Evolutionary conservation across 2,113 vertebrate genomes (phyloP).

Genomic region (Antechinus flavipes): DNA sequence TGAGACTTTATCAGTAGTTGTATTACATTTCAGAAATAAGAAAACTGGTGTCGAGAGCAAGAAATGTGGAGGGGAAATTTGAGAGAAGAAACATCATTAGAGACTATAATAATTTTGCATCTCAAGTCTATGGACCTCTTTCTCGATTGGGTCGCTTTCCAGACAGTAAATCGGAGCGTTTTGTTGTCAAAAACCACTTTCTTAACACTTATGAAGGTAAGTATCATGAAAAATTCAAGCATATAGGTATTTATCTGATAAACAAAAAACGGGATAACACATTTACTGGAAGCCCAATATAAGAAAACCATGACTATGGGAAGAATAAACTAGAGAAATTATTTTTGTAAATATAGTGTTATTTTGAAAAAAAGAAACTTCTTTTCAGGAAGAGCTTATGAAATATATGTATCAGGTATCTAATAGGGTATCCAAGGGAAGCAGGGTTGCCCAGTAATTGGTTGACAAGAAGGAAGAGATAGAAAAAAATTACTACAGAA

Average conservation of each 20-base stretch:
- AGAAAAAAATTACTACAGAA: too few relatives aligned
- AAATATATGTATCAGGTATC: background rate
- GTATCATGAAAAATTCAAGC: conserved; percentile 36
- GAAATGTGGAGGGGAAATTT: conserved; percentile 86
- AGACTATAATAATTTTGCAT: conserved; percentile 85
- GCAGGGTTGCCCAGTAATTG: too few relatives aligned
- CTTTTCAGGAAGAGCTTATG: background rate
- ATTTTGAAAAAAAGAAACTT: background rate
- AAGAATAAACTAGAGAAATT: background rate
- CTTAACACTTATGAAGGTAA: conserved; percentile 92
- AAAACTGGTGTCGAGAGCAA: conserved; percentile 87
- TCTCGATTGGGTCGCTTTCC: conserved; percentile 82
- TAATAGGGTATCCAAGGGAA: background rate
- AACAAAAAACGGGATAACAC: background rate
- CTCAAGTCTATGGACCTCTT: conserved; percentile 84
- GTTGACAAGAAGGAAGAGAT: too few relatives aligned
- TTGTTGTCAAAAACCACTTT: conserved; percentile 85
- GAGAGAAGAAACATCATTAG: conserved; percentile 84
- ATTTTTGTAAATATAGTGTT: background rate
- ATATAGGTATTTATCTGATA: background rate
- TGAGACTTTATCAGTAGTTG: conserved; percentile 36
- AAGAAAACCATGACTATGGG: background rate
- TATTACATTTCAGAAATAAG: conserved; percentile 87
- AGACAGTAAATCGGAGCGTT: conserved; percentile 80
- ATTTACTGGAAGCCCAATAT: background rate